phyloP scores from a whole-genome alignment of 2,888 invertebrate species.

The Drosophila planitibia region DNA sequence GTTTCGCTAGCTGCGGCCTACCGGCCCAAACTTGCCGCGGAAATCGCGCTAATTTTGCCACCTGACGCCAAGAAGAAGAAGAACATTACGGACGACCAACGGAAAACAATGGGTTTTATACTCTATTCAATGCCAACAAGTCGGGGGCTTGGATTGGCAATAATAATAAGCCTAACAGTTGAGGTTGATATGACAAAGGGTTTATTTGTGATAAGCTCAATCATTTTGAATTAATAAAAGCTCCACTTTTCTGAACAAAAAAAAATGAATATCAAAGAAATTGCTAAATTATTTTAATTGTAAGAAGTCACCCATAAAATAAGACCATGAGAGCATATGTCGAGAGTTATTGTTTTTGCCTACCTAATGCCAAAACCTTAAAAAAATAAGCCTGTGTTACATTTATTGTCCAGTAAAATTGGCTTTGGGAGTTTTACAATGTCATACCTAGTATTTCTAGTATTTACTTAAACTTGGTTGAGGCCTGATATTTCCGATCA shows the following conservation, averaged over 20 bases:
- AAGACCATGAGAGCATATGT: not conserved
- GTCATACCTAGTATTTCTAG: not conserved
- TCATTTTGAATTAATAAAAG: not conserved
- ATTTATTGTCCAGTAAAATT: not conserved
- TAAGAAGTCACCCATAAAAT: not conserved
- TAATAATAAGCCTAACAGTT: not conserved
- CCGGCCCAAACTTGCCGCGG: slow-evolving; percentile 55
- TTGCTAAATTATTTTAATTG: not conserved
- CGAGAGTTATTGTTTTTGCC: not conserved
- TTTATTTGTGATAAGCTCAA: not conserved
- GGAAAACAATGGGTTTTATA: not conserved
- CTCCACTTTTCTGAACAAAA: not conserved
- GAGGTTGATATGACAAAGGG: not conserved
- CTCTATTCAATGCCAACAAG: not conserved
- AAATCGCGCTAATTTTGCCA: slow-evolving; percentile 76
- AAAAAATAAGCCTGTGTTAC: not conserved
- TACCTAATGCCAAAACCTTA: not conserved
- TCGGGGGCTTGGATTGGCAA: not conserved
- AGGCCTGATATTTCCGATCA: not conserved
- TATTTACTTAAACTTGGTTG: not conserved
- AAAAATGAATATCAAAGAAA: not conserved
- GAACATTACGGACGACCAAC: not conserved
- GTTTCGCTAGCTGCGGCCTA: not conserved
- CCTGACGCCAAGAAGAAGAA: slow-evolving; percentile 42
- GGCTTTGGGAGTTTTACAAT: not conserved